Percentiles rank a stretch among this genome's conserved stretches.
These are phyloP conservation scores for Australoheros facetus DNA, from an alignment of 2,797 vertebrate species.

Conservation along the genomic window DNA sequence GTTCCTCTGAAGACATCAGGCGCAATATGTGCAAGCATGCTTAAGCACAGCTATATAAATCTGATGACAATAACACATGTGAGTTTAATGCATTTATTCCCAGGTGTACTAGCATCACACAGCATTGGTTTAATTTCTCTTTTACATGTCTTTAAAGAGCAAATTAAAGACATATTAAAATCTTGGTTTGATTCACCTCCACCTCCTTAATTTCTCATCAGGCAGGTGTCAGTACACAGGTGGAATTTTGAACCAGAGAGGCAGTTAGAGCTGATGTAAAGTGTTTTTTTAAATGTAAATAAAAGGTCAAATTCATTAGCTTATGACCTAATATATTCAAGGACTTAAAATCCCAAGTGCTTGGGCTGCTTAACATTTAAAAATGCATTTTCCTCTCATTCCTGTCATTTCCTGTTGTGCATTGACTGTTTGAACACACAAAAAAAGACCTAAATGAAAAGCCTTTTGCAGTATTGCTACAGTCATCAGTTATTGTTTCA, in stretches of 20 bases:
- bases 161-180: not conserved
- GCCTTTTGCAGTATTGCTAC: not conserved
- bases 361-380: conserved; percentile 4
- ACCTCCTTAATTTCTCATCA: not conserved
- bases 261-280: not conserved
- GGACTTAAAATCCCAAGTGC: not conserved
- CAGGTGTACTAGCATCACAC: not conserved
- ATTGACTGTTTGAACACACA: not conserved
- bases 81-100: not conserved
- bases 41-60: not conserved
- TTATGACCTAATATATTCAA: not conserved
- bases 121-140: not conserved
- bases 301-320: conserved; percentile 12
- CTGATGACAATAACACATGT: not conserved
- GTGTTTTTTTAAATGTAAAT: conserved; percentile 9
- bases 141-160: not conserved
- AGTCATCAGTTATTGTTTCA: conserved; percentile 48
- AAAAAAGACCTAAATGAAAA: not conserved
- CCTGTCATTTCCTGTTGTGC: not conserved
- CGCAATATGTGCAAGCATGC: not conserved
- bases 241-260: not conserved
- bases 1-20: not conserved
- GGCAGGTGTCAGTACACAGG: not conserved
- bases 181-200: not conserved
- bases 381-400: not conserved